Conservation (phyloP, 1,140 invertebrate genomes). For the Ectropis grisescens region DNA sequence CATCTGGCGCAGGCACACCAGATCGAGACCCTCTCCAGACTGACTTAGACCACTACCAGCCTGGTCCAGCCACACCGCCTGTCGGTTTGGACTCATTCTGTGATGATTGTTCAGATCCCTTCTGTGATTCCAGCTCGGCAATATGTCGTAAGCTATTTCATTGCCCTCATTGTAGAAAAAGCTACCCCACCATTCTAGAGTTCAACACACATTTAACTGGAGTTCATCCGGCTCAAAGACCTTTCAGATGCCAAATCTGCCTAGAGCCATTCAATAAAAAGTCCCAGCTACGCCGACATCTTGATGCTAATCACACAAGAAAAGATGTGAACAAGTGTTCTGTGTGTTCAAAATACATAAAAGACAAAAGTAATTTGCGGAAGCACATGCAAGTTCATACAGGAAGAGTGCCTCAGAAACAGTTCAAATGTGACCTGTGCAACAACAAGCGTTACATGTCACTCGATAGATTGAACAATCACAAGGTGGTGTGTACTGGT, state of each 20-base stretch:
- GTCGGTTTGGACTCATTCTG: constrained; percentile 57
- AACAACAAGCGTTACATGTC: constrained; percentile 70
- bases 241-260: constrained; percentile 68
- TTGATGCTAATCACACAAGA: constrained; percentile 60
- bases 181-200: constrained; percentile 65
- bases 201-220: constrained; percentile 67
- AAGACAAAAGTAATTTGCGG: constrained; percentile 68
- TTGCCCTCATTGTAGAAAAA: constrained; percentile 67
- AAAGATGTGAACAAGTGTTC: constrained; percentile 71
- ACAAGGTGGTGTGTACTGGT: constrained; percentile 65
- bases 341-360: constrained; percentile 69
- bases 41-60: constrained; percentile 41
- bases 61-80: constrained; percentile 42
- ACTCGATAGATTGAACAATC: constrained; percentile 64
- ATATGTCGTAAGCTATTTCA: constrained; percentile 66
- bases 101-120: constrained; percentile 68
- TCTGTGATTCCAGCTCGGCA: constrained; percentile 59
- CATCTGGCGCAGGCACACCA: constrained; percentile 41
- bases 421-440: constrained; percentile 68
- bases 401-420: constrained; percentile 66
- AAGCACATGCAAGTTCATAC: constrained; percentile 71
- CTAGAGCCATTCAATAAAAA: constrained; percentile 67
- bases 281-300: constrained; percentile 58
- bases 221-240: constrained; percentile 66
- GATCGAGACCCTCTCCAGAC: constrained; percentile 47